Base-by-base conservation (phyloP, 2,888 invertebrate genomes). In the Mimas tiliae region DNA sequence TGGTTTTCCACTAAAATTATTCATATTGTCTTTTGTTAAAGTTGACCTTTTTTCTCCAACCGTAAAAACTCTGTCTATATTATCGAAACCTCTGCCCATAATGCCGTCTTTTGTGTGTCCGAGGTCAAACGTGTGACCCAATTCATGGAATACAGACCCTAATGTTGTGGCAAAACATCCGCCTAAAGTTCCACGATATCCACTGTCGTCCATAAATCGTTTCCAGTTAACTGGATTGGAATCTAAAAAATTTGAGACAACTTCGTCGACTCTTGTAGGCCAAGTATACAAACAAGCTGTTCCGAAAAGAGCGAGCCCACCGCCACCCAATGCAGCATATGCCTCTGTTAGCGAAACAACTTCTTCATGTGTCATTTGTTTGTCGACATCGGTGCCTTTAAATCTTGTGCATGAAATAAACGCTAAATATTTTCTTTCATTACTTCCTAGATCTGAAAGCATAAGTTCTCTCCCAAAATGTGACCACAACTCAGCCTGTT, bases 61-160 rank as follows among this genome's bases (percentile, higher is more conserved):
- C n/a, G 95, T 94, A 80, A 98, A 97, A 47, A 97, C 96, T 67
- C 96, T 94, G 81, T 97, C 96, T 65, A 98, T 95, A 76, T 97
- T 96, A 85, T 98, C 97, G 84, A 98, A 98, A 52, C 97, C 98
- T 83, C 96, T 95, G 52, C 97, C 98, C 99, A 99, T 99, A 68
- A 99, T 97, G 19, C 99, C 99, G 74, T 96, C 95, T 75, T 95
- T 95, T 0, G 98, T 97, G 84, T 99, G 99, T 0, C 98, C 98
- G 67, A 99, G 94, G 89, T 98, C 98, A 86, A 99, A 98, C 0
- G 97, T 97, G 85, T 99, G 99, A 16, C 98, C 98, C 62, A 99
- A 94, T 94, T 99, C 99, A 86, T 99, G 99, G 51, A 98, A 96
- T 9, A 97, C 96, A 16, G 98, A 97, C 16, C 99, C 99, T 51